phyloP scores from a whole-genome alignment of 2,113 vertebrate species.

The Brachionichthys hirsutus region DNA sequence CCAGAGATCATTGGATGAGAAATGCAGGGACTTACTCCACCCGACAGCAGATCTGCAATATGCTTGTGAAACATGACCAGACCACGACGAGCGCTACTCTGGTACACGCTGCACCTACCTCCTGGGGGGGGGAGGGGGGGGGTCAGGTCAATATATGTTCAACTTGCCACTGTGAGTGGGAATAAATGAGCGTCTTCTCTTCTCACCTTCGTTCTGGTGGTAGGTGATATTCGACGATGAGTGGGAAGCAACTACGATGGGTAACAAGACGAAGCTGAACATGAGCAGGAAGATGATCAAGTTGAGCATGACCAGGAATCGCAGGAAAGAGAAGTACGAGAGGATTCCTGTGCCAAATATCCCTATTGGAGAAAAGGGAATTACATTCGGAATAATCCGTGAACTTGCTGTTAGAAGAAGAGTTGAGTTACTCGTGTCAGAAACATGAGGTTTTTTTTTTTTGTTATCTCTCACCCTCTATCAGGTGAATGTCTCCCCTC shows the following conservation, averaged over 20 bases:
- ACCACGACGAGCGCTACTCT: conserved; percentile 68
- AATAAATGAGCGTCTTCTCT: background rate
- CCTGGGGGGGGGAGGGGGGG: conserved; percentile 63
- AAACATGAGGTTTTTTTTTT: conserved; percentile 5
- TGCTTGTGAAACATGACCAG: conserved; percentile 87
- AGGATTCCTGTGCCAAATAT: conserved; percentile 93
- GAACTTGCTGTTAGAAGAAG: background rate
- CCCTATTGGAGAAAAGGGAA: conserved; percentile 65
- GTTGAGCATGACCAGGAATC: conserved; percentile 92
- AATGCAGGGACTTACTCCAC: conserved; percentile 79
- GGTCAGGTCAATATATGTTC: background rate
- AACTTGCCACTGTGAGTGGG: background rate
- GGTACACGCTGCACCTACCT: conserved; percentile 78
- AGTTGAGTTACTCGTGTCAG: background rate
- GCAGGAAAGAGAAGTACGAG: conserved; percentile 95
- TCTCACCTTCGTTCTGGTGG: conserved; percentile 46
- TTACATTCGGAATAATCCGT: background rate
- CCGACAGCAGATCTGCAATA: conserved; percentile 87
- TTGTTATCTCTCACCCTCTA: conserved; percentile 58
- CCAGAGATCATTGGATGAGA: background rate
- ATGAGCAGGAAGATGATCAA: conserved; percentile 88
- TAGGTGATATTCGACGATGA: conserved; percentile 78
- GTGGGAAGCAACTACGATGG: conserved; percentile 75
- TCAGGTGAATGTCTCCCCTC: conserved; percentile 82
- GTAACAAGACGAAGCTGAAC: conserved; percentile 87